Conservation (phyloP, 2,113 vertebrate species). For the Peucedramus taeniatus region DNA sequence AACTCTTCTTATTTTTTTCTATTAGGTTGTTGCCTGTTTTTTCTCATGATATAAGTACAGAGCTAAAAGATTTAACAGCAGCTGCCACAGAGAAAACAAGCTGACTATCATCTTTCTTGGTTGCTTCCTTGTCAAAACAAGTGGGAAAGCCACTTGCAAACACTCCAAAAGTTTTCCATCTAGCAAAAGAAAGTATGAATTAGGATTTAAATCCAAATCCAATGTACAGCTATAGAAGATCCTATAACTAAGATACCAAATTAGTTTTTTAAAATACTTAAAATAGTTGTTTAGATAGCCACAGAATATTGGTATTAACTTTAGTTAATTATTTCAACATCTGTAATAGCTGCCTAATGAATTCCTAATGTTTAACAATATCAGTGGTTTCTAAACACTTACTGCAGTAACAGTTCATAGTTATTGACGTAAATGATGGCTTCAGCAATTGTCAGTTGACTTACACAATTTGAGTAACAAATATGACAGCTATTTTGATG, state of each 20-base stretch:
- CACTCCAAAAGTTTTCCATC: not conserved
- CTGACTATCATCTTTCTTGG: not conserved
- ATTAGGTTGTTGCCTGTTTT: not conserved
- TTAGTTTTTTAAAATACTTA: not conserved
- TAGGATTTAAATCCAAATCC: not conserved
- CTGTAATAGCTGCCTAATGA: not conserved
- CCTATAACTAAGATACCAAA: not conserved
- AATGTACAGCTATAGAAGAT: not conserved
- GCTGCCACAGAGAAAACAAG: not conserved
- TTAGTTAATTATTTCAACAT: not conserved
- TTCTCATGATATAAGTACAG: not conserved
- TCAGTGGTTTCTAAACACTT: not conserved
- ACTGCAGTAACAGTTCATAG: not conserved
- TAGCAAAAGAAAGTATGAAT: not conserved
- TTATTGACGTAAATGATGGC: not conserved
- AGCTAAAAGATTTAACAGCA: not conserved
- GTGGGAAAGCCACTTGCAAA: not conserved
- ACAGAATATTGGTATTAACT: not conserved
- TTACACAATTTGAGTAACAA: not conserved
- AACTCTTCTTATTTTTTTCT: not conserved
- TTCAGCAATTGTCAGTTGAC: not conserved
- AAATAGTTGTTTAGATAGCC: not conserved
- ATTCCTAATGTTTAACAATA: not conserved
- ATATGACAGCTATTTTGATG: not conserved
- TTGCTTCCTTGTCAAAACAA: not conserved